Percentiles rank a stretch among this genome's conserved stretches.
These are phyloP conservation scores for Lampropteryx suffumata DNA, from an alignment of 2,888 invertebrate genomes.

Conservation along the genomic window DNA sequence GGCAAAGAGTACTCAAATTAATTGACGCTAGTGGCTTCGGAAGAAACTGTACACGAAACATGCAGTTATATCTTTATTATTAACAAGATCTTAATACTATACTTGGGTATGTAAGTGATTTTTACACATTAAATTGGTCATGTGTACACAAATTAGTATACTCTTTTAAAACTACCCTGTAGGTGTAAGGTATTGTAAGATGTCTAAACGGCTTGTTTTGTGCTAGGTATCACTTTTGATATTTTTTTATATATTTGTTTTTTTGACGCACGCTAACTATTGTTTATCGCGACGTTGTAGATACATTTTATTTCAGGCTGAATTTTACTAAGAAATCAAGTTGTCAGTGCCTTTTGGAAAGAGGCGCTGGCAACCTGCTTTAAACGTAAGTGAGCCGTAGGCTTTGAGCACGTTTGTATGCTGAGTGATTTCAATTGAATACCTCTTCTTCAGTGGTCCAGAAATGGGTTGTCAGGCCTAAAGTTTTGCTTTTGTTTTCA, in stretches of 20 bases:
- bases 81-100: too few relatives aligned
- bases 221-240: conserved; percentile 41
- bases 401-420: conserved; percentile 46
- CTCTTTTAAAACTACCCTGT: conserved; percentile 28
- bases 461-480: conserved; percentile 67
- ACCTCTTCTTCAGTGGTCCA: conserved; percentile 81
- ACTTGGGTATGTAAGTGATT: too few relatives aligned
- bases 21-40: too few relatives aligned
- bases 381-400: conserved; percentile 4
- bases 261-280: conserved; percentile 47
- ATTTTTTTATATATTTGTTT: conserved; percentile 35
- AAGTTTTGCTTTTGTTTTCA: conserved; percentile 68
- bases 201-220: conserved; percentile 51
- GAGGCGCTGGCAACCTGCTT: not conserved
- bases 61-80: too few relatives aligned
- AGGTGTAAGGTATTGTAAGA: conserved; percentile 41
- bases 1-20: not conserved
- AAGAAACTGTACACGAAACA: too few relatives aligned
- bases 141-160: not conserved
- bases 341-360: not conserved
- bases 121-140: not conserved
- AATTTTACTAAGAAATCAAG: conserved; percentile 12
- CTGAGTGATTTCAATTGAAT: conserved; percentile 67
- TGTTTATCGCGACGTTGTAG: conserved; percentile 32
- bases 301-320: conserved; percentile 21